Base-by-base conservation (phyloP, 2,797 vertebrate species). In the Poliocrania exsul region DNA sequence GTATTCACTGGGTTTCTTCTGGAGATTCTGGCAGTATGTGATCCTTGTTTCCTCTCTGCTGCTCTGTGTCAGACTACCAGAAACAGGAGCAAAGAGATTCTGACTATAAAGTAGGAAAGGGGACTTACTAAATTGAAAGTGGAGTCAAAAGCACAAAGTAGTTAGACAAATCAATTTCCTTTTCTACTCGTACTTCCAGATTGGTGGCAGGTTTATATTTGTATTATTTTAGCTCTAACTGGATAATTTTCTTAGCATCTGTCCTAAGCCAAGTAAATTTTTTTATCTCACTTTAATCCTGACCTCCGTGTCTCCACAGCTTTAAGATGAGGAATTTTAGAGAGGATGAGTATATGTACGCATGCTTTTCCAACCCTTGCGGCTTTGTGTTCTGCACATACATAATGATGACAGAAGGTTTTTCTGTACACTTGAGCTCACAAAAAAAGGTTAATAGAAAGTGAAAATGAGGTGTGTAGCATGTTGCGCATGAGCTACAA, bases 401-500 rank as follows among this genome's bases (percentile, higher is more conserved):
- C 56, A 53, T 94, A 92, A 95, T 75, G 88, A 88, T 92, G 80
- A 93, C 85, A 88, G 90, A 94, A 92, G 73, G 74, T 61, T 94
- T 89, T 75, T 77, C 80, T 2, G 5, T 74, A 38, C 85, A 90
- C 73, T 95, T 96, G 87, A 95, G 83, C 91, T 94, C 89, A 91
- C 35, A 54, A 81, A 88, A 87, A 90, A 81, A 91, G 90, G 92
- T 93, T 96, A 93, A 94, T 92, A 90, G 91, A 64, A 93, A 92
- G 83, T 77, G 83, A 92, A 96, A 96, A 95, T 54, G 51, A 94
- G 78, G 74, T 94, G 92, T 95, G 94, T 95, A 89, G 71, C 86
- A 77, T 77, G 83, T 91, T 95, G 81, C 2, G 24, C 90, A 77
- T 90, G 93, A 94, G 86, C 86, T 92, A 35, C 7, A 9, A 90